Percentiles rank a stretch among this genome's conserved stretches.
Evolutionary conservation across 1,140 invertebrate genomes (phyloP).

Genomic region (Zaprionus davidi): DNA sequence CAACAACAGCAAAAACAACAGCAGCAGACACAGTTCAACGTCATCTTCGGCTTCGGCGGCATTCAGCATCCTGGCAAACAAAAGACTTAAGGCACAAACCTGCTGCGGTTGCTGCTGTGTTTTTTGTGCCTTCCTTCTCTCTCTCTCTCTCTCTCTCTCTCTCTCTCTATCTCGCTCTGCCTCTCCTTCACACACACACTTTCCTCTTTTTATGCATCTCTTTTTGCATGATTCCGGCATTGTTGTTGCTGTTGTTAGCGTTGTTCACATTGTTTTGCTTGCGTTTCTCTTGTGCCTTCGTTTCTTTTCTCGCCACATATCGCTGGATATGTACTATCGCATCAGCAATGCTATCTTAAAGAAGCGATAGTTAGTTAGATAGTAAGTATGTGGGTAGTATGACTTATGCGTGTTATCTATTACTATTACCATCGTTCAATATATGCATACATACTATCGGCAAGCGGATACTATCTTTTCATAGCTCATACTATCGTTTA

Average conservation of each 20-base stretch:
- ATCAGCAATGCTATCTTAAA: not conserved
- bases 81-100: conserved; percentile 80
- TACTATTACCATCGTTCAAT: not conserved
- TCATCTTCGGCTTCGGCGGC: conserved; percentile 40
- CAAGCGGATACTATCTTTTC: not conserved
- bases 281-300: conserved; percentile 6
- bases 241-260: conserved; percentile 25
- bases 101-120: conserved; percentile 50
- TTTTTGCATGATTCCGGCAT: conserved; percentile 10
- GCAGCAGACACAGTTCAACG: conserved; percentile 41
- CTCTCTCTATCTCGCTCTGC: not conserved
- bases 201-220: conserved; percentile 12
- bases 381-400: not conserved
- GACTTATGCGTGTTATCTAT: not conserved
- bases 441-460: not conserved
- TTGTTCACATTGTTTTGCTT: conserved; percentile 27
- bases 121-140: conserved; percentile 7
- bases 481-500: not conserved
- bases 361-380: not conserved
- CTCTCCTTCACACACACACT: conserved; percentile 5
- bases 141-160: not conserved
- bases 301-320: not conserved
- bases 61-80: conserved; percentile 73
- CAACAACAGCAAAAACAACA: conserved; percentile 24
- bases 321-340: not conserved